Evolutionary conservation across 2,797 vertebrate genomes (phyloP), one percentile per base, ranked within the genome.

Genomic region (Petrocephalus schoutedeni): DNA sequence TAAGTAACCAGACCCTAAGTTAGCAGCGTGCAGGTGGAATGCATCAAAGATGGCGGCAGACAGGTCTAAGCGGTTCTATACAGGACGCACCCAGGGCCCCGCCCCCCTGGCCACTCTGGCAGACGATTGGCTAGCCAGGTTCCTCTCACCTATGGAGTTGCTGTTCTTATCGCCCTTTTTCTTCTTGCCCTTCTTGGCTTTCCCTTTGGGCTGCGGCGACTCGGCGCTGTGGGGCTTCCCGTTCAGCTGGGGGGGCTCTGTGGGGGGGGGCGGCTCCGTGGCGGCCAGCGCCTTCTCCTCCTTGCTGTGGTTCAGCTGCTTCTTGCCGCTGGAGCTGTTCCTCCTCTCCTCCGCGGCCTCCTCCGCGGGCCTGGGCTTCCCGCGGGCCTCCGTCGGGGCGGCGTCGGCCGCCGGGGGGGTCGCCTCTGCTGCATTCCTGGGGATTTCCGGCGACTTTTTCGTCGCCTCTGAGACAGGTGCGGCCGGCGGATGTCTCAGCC

Each of bases 121-220:
- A 74, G 23, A 12, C 28, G 3, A 71, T 10, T 71, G 2, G 64
- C 64, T 0, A 3, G 4, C 1, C 3, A 16, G 67, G 10, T 32
- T 32, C 64, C 1, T 93, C 95, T 91, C 90, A 99, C 98, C 98
- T 91, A 99, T 97, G 0, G 98, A 99, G 89, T 91, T 97, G 94
- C 95, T 96, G 90, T 94, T 94, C 93, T 97, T 96, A 90, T 99
- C 98, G 0, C 95, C 95, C 92, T 98, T 99, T 94, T 99, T 99
- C 96, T 99, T 99, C 94, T 98, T 98, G 91, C 93, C 97, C 92
- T 98, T 99, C 96, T 98, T 99, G 93, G 90, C 95, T 94, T 97
- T 99, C 94, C 95, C 95, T 94, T 98, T 98, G 67, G 97, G 97
- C 93, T 98, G 98, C 0, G 86, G 90, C 59, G 93, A 88, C 32